Evolutionary conservation across 2,113 vertebrate species (phyloP).

Genomic region (Bos taurus): ARS-UCD2.0 NC_037349.1:33726501-33727000

Average conservation of each 20-base stretch:
- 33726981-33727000: not conserved
- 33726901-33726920: not conserved
- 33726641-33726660: not conserved
- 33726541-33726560: not conserved
- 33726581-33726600: not conserved
- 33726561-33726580: not conserved
- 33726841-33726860: not conserved
- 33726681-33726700: not conserved
- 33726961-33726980: not conserved
- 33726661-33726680: not conserved
- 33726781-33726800: not conserved
- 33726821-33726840: not conserved
- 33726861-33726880: not conserved
- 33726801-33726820: not conserved
- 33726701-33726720: not conserved
- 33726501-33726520: accelerated
- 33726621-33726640: not conserved
- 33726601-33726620: not conserved
- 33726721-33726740: not conserved
- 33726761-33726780: not conserved
- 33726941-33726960: not conserved
- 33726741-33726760: too few relatives aligned
- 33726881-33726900: not conserved
- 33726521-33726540: not conserved
- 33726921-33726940: not conserved